phyloP scores from a whole-genome alignment of 2,888 invertebrate genomes.

The Melieria picta region DNA sequence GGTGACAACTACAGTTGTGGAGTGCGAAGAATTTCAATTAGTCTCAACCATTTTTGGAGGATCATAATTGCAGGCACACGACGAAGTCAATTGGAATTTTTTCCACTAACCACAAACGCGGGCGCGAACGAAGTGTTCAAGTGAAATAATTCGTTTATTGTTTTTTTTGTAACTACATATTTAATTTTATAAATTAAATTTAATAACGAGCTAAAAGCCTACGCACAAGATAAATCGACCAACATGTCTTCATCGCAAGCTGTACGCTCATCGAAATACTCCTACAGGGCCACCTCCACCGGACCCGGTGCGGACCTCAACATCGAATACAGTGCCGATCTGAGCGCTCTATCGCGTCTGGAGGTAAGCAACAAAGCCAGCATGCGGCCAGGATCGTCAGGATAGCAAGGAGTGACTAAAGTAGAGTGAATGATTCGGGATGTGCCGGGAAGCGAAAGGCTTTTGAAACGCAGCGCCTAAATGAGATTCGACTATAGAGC shows the following conservation, averaged over 20 bases:
- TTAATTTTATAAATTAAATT: constrained; percentile 39
- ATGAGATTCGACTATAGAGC: too few species aligned
- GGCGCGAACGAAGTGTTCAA: constrained; percentile 46
- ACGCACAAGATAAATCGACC: constrained; percentile 22
- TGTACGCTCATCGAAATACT: constrained; percentile 89
- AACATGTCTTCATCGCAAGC: constrained; percentile 80
- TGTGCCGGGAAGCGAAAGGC: background rate
- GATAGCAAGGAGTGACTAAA: constrained; percentile 5
- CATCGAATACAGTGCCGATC: constrained; percentile 94
- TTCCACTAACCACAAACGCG: constrained; percentile 40
- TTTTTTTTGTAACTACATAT: constrained; percentile 18
- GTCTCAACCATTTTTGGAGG: constrained; percentile 23
- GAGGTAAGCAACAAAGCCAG: constrained; percentile 77
- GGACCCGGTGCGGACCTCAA: constrained; percentile 87
- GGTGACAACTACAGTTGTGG: constrained; percentile 66
- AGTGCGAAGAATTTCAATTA: constrained; percentile 44
- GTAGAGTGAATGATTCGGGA: constrained; percentile 15
- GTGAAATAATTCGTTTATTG: constrained; percentile 34
- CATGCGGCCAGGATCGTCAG: background rate
- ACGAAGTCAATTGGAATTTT: constrained; percentile 27
- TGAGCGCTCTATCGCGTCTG: constrained; percentile 93
- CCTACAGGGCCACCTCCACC: constrained; percentile 88
- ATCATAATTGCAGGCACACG: constrained; percentile 24
- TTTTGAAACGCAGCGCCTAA: too few species aligned
- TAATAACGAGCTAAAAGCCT: constrained; percentile 22